Evolutionary conservation across 2,888 invertebrate species (phyloP), one percentile per base, ranked within the genome.

Genomic region (Limnephilus marmoratus): DNA sequence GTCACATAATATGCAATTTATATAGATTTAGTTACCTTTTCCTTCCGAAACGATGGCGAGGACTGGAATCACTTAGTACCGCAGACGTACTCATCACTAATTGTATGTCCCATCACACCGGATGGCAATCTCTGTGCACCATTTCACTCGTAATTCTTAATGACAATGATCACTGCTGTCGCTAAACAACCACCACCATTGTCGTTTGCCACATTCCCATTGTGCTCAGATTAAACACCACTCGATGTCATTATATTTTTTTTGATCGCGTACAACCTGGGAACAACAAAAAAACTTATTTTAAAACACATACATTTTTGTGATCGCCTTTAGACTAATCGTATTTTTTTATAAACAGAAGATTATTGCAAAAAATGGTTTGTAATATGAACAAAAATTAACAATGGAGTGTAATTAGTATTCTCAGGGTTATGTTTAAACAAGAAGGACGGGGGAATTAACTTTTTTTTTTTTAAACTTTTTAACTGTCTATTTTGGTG

Each of bases 41-140:
- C 68, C 91, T 93, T 90, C 91, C 85, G 80, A 83, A 89, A 45
- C 93, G 93, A 81, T 93, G 90, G 37, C 93, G 89, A 29, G 93
- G 90, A 85, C 93, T 91, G 88, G 92, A 93, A 81, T 93, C 93
- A 82, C 93, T 93, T 53, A 93, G 91, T n/a, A 91, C 92, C 24
- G 92, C 93, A 15, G 93, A 85, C 68, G 92, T 92, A 90, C 90
- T 90, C 93, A 93, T 93, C 90, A 86, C 93, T 92, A 31, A 49
- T 7, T 82, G 45, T 81, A 41, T 87, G 31, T 89, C 88, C 34
- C 88, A 89, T 89, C 88, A 89, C 88, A 89, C 18, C 88, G 80
- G 88, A 49, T 53, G 49, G 49, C 53, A 31, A 53, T 87, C 53
- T 87, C 34, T 34, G 18, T 31, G 31, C 87, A 53, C 45, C 49